Base-by-base conservation (phyloP, 2,797 vertebrate species). In the Percopsis omiscomaycus region DNA sequence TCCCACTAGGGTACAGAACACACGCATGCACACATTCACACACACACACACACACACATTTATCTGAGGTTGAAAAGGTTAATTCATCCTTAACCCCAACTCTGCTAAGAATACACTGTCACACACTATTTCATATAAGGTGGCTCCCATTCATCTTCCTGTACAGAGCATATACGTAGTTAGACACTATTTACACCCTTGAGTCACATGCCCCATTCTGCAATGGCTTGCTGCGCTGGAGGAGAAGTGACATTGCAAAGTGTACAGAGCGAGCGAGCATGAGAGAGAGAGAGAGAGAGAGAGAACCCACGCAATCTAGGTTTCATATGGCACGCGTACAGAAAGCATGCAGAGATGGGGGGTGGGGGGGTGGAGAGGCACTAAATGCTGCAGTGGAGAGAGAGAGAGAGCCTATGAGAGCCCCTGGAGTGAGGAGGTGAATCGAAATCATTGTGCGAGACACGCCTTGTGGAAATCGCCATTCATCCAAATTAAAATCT, bases 71-170 rank as follows among this genome's bases (percentile, higher is more conserved):
- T 9, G 9, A 16, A 82, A 81, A 76, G 81, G 81, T 81, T 71
- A 83, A 74, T 61, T 9, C 5, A 32, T 62, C 3, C 3, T 77
- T 68, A 80, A 80, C 78, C 78, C 61, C 72, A 68, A 74, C 61
- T 79, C 71, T 48, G 66, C 82, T 74, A 79, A 86, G 82, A 89
- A 89, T 85, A 86, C 84, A 81, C 72, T 16, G 64, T 62, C 61
- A 64, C 81, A 65, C 70, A 81, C 71, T 44, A 67, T 78, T 77
- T 79, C 84, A 64, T 73, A 84, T 73, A 64, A 71, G 70, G 65
- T 14, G 54, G 69, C 78, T 88, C 84, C 81, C 81, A 82, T 87
- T 86, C 73, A 82, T 82, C 80, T 81, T 80, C 85, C 80, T 68
- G 78, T 69, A 80, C 80, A 79, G 68, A 80, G 15, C 47, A 56